Base-by-base conservation (phyloP, 92 coral and sea anemone species). In the Epizoanthus scotinus region DNA sequence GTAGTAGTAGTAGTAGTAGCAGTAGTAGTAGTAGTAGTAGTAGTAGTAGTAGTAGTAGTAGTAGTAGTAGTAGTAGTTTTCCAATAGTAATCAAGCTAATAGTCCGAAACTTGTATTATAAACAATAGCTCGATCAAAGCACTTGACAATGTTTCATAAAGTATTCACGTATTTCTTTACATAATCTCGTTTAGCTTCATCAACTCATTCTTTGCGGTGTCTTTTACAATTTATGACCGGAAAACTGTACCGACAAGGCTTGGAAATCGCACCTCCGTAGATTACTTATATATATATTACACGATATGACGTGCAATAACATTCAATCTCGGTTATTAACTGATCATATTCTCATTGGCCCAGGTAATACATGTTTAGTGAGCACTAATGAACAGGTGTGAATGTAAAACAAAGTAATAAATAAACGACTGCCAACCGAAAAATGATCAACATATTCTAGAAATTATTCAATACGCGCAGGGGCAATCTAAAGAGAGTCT, bases 161-260 rank as follows among this genome's bases (percentile, higher is more conserved):
- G 52, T 6, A 47, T 47, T 9, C 52, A 2, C 17, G 9, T 15
- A 47, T 47, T 47, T 47, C 52, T 47, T 9, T 47, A 13, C 52
- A 47, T 9, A 47, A 47, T 9, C 1, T 47, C 52, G 52, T 47
- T 47, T 22, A 55, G 69, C 59, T 40, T 75, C 66, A 75, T 75
- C 44, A 13, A 31, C 36, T 29, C 34, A 57, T 22, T 8, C 13
- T 26, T 36, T 58, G 80, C 81, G 81, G 81, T 58, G 68, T 38
- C 69, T 36, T 75, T 75, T 58, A 75, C 81, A 60, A 75, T 75
- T 75, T 58, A 25, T 75, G 9, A 38, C 69, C 81, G 81, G 81
- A 75, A 75, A 59, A 56, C 22, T 58, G 36, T 31, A 21, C 26
- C 56, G 69, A 67, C 34, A 29, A 19, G 21, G 68, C 60, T 59